Percentiles rank a stretch among this genome's conserved stretches.
Conservation (phyloP, 2,888 invertebrate genomes). For the Lasius platythorax region DNA sequence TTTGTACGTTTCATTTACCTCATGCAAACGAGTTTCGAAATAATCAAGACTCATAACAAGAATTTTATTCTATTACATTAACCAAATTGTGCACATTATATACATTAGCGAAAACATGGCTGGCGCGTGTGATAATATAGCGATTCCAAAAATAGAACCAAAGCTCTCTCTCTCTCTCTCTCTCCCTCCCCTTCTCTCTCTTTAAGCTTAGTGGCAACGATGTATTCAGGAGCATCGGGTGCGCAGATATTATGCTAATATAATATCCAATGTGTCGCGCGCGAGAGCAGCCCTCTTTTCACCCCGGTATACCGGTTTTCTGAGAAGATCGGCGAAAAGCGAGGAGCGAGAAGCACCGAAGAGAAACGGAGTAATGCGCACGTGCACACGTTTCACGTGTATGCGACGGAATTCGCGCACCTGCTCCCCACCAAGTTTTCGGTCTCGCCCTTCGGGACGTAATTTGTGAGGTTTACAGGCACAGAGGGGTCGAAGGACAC, state of each 20-base stretch:
- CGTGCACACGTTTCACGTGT: slow-evolving; percentile 25
- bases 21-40: not conserved
- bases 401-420: slow-evolving; percentile 72
- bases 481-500: slow-evolving; percentile 75
- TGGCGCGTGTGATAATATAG: slow-evolving; percentile 54
- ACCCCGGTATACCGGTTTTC: slow-evolving; percentile 48
- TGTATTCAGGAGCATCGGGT: slow-evolving; percentile 72
- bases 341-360: not conserved
- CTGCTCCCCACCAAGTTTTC: slow-evolving; percentile 72
- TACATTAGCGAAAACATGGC: slow-evolving; percentile 57
- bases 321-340: slow-evolving; percentile 14
- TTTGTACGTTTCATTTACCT: not conserved
- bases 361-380: slow-evolving; percentile 32
- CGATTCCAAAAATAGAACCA: slow-evolving; percentile 53
- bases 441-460: slow-evolving; percentile 71
- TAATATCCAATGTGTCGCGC: slow-evolving; percentile 60
- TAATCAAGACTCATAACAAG: not conserved
- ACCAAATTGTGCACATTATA: not conserved
- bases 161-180: slow-evolving; percentile 50
- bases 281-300: slow-evolving; percentile 54
- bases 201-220: slow-evolving; percentile 54
- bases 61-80: not conserved
- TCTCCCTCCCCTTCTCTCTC: slow-evolving; percentile 50
- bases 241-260: slow-evolving; percentile 77
- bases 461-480: slow-evolving; percentile 77